Conservation (phyloP, 2,888 invertebrate genomes). For the Ochropleura leucogaster region DNA sequence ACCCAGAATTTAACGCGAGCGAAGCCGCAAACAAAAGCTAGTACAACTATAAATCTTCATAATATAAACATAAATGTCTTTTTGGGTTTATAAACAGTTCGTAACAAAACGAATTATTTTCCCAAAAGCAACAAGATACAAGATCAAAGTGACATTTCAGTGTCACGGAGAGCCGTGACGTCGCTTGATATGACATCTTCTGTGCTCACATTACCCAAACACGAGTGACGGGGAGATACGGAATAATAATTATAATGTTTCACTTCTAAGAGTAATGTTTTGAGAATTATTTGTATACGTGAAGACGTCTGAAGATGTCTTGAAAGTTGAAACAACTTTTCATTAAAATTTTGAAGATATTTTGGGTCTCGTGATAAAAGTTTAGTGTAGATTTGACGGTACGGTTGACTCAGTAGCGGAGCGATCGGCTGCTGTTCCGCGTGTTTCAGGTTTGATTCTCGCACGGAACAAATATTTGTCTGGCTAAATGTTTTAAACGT, state of each 20-base stretch:
- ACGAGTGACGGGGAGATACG: constrained; percentile 35
- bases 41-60: too few relatives aligned
- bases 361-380: neutral
- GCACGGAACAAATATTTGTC: too few relatives aligned
- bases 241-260: constrained; percentile 61
- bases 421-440: too few relatives aligned
- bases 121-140: constrained; percentile 43
- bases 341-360: neutral
- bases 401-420: too few relatives aligned
- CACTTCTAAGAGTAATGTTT: constrained; percentile 54
- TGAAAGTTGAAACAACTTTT: constrained; percentile 6
- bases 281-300: constrained; percentile 36
- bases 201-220: constrained; percentile 39
- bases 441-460: too few relatives aligned
- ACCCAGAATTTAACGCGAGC: too few relatives aligned
- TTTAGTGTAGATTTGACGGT: too few relatives aligned
- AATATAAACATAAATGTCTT: neutral
- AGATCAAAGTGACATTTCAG: constrained; percentile 57
- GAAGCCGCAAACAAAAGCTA: too few relatives aligned
- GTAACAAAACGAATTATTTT: constrained; percentile 6
- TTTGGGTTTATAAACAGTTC: neutral
- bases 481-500: too few relatives aligned
- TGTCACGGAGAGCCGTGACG: constrained; percentile 54
- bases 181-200: constrained; percentile 51
- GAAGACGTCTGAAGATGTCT: constrained; percentile 3